A percentile compares a stretch with the other conserved stretches of the same genome.
Conservation (phyloP, 2,113 vertebrate genomes). For the Gadus chalcogrammus region DNA sequence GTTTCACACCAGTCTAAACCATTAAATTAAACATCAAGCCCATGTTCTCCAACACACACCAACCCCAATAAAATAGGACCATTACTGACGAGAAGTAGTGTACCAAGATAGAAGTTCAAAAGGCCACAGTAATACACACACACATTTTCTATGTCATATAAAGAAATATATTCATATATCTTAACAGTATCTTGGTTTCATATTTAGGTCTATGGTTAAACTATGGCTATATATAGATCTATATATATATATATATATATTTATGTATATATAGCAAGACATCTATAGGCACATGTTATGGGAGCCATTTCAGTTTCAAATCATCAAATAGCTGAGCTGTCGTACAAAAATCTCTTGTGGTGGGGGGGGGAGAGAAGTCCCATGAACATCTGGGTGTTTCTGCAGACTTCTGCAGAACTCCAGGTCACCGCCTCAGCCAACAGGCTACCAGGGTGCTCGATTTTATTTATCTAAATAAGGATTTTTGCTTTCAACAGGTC, state of each 20-base stretch:
- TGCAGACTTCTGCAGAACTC: too few species aligned
- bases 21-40: conserved; percentile 49
- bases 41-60: conserved; percentile 22
- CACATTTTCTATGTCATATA: conserved; percentile 55
- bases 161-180: conserved; percentile 27
- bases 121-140: conserved; percentile 50
- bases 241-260: conserved; percentile 1
- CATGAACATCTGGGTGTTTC: background rate
- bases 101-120: conserved; percentile 37
- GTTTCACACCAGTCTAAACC: conserved; percentile 42
- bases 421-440: too few species aligned
- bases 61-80: conserved; percentile 30
- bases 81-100: conserved; percentile 34
- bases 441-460: too few species aligned
- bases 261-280: background rate
- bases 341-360: background rate
- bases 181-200: conserved; percentile 20
- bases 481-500: too few species aligned
- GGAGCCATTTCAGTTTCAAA: conserved; percentile 9
- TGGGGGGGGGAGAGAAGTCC: background rate
- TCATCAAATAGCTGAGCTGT: background rate
- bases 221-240: conserved; percentile 9
- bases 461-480: too few species aligned
- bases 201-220: conserved; percentile 7
- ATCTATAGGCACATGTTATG: background rate